Conservation (phyloP, 2,888 invertebrate genomes). For the Xanthostigma xanthostigma region DNA sequence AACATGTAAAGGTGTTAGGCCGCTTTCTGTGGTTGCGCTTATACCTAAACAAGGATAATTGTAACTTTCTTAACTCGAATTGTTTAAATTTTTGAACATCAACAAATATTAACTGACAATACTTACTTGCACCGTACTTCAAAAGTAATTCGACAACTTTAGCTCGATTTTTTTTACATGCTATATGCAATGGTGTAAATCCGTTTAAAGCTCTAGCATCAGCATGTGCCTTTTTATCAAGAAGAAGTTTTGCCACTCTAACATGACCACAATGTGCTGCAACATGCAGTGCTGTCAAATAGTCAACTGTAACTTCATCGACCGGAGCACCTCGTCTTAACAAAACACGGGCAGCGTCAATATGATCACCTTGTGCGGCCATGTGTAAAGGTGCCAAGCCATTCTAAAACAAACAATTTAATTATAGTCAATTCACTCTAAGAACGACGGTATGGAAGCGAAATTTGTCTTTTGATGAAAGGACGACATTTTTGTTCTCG, state of each 20-base stretch:
- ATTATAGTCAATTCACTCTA: neutral
- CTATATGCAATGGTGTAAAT: slow-evolving; percentile 95
- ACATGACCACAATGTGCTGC: slow-evolving; percentile 92
- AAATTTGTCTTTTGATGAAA: neutral
- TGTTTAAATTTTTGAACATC: no score
- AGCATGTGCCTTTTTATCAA: slow-evolving; percentile 92
- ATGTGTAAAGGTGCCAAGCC: slow-evolving; percentile 95
- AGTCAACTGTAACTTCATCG: slow-evolving; percentile 97
- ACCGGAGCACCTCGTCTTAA: slow-evolving; percentile 92
- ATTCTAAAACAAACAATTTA: slow-evolving; percentile 37
- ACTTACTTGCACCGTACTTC: slow-evolving; percentile 80
- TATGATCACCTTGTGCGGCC: slow-evolving; percentile 98
- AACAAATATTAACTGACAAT: neutral
- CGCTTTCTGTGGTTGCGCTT: slow-evolving; percentile 58
- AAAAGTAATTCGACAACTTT: slow-evolving; percentile 90
- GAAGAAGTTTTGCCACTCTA: slow-evolving; percentile 76
- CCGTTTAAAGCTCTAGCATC: slow-evolving; percentile 94
- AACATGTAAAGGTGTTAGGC: slow-evolving; percentile 92
- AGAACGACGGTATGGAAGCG: neutral
- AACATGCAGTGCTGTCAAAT: slow-evolving; percentile 91
- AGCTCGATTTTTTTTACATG: slow-evolving; percentile 96
- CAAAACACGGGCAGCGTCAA: slow-evolving; percentile 85
- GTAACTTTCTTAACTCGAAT: neutral
- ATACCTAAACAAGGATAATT: slow-evolving; percentile 30
- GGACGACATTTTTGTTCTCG: neutral